These are phyloP conservation scores for Bufotes viridis DNA, from an alignment of 2,797 vertebrate genomes.

Conservation along the genomic window DNA sequence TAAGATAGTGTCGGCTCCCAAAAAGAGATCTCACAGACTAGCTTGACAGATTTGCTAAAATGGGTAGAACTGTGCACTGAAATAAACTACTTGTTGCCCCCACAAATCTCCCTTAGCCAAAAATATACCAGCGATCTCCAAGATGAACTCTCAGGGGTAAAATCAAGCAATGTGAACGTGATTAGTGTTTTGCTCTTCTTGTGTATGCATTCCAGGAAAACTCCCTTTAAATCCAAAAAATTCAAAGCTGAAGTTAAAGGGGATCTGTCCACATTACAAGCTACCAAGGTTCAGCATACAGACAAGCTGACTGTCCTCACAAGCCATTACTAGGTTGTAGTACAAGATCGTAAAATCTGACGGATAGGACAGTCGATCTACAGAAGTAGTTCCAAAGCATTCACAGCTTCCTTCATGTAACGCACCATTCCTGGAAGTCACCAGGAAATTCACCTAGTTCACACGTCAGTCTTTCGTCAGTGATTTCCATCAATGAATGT, in stretches of 20 bases:
- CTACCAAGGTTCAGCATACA: too few relatives aligned
- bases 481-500: too few relatives aligned
- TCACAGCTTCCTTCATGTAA: background rate
- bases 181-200: too few relatives aligned
- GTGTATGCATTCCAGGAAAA: too few relatives aligned
- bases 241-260: too few relatives aligned
- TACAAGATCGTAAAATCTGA: constrained; percentile 11
- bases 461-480: too few relatives aligned
- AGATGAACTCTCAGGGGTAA: too few relatives aligned
- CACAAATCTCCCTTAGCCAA: background rate
- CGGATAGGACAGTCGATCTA: constrained; percentile 14
- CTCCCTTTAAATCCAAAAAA: too few relatives aligned
- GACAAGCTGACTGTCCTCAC: background rate
- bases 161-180: too few relatives aligned
- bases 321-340: background rate
- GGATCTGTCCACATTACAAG: too few relatives aligned
- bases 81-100: background rate
- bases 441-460: too few relatives aligned
- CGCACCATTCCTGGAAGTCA: background rate
- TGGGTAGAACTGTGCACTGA: background rate
- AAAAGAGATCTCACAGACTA: background rate
- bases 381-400: background rate
- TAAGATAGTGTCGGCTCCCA: background rate
- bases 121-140: too few relatives aligned
- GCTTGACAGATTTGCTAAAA: background rate